A percentile compares a stretch with the other conserved stretches of the same genome.
Conservation (phyloP, 2,888 invertebrate genomes). For the Ophraella communa region DNA sequence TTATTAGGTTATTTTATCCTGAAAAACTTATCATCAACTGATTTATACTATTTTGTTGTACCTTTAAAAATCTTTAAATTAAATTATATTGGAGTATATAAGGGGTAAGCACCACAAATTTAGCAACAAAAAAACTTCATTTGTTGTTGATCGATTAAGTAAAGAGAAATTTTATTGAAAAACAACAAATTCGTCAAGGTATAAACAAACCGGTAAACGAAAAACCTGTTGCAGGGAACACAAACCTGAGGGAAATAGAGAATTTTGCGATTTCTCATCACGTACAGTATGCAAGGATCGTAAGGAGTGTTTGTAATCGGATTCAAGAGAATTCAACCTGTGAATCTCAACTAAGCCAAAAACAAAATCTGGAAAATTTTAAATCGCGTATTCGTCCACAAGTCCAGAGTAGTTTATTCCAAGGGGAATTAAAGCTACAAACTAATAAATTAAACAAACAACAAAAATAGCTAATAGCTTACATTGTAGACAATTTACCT, state of each 20-base stretch:
- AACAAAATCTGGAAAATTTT: constrained; percentile 42
- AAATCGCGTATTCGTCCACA: constrained; percentile 40
- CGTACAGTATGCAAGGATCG: constrained; percentile 44
- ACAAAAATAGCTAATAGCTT: too few relatives aligned
- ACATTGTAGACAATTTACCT: too few relatives aligned
- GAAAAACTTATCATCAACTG: not conserved
- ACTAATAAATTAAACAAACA: too few relatives aligned
- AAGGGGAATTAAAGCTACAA: constrained; percentile 4
- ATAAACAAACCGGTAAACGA: not conserved
- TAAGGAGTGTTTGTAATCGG: constrained; percentile 45
- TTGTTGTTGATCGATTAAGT: not conserved
- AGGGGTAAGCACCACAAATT: too few relatives aligned
- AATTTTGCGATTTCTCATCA: constrained; percentile 30
- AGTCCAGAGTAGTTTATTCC: not conserved
- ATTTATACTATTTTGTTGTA: not conserved
- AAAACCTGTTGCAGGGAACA: constrained; percentile 5
- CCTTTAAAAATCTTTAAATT: too few relatives aligned
- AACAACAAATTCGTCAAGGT: not conserved
- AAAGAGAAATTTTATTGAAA: not conserved
- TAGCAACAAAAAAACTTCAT: too few relatives aligned
- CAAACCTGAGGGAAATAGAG: not conserved
- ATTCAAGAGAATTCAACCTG: constrained; percentile 44
- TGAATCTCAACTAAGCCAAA: constrained; percentile 47
- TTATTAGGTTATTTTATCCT: not conserved
- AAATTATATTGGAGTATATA: too few relatives aligned